Base-by-base conservation (phyloP, 2,797 vertebrate genomes). In the Menidia menidia region DNA sequence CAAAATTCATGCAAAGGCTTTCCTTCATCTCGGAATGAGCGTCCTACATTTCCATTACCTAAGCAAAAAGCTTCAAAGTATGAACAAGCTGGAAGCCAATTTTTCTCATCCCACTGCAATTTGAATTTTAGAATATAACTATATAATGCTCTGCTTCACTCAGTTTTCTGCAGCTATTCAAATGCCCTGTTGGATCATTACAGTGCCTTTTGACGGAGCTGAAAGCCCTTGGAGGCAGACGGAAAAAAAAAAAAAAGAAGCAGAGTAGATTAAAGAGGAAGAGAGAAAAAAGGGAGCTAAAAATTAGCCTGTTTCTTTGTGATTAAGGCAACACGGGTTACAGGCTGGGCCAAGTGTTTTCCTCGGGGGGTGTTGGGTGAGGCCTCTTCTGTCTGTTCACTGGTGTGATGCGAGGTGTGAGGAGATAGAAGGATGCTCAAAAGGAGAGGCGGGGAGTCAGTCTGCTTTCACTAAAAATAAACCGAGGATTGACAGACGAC, bases 101-200 rank as follows among this genome's bases (percentile, higher is more conserved):
- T 84, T 84, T 62, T 30, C 48, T 68, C 25, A 56, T 66, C 51
- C 44, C n/a, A 14, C 43, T 56, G 47, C 53, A 71, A 43, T 45
- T 32, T 78, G 42, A 76, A 75, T 81, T 84, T 80, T 71, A 85
- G 56, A 81, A 72, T 64, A 73, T 19, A 43, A 15, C 55, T 68
- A 77, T 81, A 73, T 60, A 87, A 87, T 82, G 77, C 64, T 10
- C 44, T 64, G 73, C 66, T 75, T 62, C 8, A 55, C 70, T 80
- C 87, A 67, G 64, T 62, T 77, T 33, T 6, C 79, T 80, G 77
- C 58, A 57, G 50, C 13, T 4, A 70, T 70, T 80, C 77, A 58
- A 71, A 75, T 71, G 41, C 50, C 65, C 52, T 18, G 55, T 77
- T 77, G 47, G 42, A 73, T 71, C 68, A 75, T 18, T 72, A 76